phyloP scores from a whole-genome alignment of 2,888 invertebrate genomes.

The Drosophila paracracens region DNA sequence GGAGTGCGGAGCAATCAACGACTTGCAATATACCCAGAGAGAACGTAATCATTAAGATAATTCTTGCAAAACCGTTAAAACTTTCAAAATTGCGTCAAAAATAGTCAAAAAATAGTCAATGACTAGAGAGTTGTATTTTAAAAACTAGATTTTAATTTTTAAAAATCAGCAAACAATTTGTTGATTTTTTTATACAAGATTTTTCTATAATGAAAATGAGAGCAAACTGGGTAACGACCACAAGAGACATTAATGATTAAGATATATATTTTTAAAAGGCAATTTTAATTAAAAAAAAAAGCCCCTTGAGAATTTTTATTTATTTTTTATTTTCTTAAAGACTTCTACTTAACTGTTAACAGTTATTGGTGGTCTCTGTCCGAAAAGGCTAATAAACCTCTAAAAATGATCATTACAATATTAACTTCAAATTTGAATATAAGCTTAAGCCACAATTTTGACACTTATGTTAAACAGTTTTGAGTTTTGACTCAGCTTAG shows the following conservation, averaged over 20 bases:
- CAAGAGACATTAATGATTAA: neutral
- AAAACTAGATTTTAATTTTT: neutral
- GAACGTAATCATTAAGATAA: neutral
- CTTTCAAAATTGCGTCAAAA: neutral
- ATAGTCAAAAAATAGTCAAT: no score
- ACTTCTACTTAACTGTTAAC: neutral
- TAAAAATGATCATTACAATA: neutral
- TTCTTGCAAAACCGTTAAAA: neutral
- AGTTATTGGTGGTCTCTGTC: neutral
- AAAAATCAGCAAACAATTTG: neutral
- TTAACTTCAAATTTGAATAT: neutral
- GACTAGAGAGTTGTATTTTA: neutral
- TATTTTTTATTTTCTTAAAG: no score
- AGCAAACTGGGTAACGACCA: neutral
- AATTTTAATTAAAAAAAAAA: no score
- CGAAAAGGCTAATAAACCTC: neutral
- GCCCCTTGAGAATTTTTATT: no score
- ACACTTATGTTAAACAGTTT: conserved; percentile 9
- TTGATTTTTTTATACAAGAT: no score
- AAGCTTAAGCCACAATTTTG: neutral
- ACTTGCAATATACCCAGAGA: conserved; percentile 19
- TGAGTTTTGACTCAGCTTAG: neutral
- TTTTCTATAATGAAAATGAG: neutral
- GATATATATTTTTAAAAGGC: neutral
- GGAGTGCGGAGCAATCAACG: conserved; percentile 4